Evolutionary conservation across 2,888 invertebrate genomes (phyloP), one percentile per base, ranked within the genome.

Genomic region (Dascillus cervinus): DNA sequence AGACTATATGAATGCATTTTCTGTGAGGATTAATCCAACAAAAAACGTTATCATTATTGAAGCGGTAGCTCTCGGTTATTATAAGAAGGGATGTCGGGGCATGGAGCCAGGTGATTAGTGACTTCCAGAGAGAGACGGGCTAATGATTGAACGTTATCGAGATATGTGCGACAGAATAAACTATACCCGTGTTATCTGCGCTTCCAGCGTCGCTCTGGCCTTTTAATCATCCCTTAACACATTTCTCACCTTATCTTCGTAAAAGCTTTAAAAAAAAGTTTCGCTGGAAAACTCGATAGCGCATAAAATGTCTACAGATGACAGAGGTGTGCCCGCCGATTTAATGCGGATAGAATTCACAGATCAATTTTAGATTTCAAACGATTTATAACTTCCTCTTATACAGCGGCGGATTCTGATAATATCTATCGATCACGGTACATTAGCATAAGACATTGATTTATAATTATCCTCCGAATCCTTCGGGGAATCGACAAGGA

Each of bases 381-480:
- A 59, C 60, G 63, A 64, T 64, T 64, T 64, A 64, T 64, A 63
- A 64, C 64, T 64, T 64, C 63, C 64, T 60, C 55, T 54, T 55
- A 55, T 53, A 59, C 53, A 53, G 51, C 51, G 47, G 52, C 54
- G 51, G 47, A 49, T 30, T 31, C 25, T 45, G 58, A 62, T 61
- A 58, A 39, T 45, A 63, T 63, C 63, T 62, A 62, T 62, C 60
- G 63, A 63, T 63, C 63, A 60, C 58, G 57, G 49, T 52, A 56
- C 60, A 61, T 62, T 64, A 63, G 56, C 62, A 61, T 62, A 62
- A 60, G 62, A 63, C 62, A 63, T 64, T 64, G 64, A 63, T 63
- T 63, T 63, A 64, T 63, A 64, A 63, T 64, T 62, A 63, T 57
- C 52, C 54, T 36, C 30, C 33, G 35, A 40, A 41, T 36, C 36